Conservation (phyloP, 2,888 invertebrate species). For the Drosophila pseudotakahashii region DNA sequence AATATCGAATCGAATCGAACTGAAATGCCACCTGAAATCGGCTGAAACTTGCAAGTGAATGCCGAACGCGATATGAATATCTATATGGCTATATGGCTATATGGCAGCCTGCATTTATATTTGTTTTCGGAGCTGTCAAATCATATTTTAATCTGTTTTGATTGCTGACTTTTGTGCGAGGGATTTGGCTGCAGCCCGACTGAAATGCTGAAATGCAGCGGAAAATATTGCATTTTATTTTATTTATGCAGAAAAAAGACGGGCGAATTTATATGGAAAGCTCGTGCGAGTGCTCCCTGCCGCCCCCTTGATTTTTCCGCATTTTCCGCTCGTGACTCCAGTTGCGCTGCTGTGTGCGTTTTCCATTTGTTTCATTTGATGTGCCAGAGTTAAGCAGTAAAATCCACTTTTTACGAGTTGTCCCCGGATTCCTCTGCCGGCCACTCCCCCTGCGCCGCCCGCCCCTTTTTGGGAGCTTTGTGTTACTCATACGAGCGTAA, state of each 20-base stretch:
- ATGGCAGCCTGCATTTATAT: constrained; percentile 13
- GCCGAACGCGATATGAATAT: constrained; percentile 25
- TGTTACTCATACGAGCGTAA: constrained; percentile 53
- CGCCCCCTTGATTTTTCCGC: constrained; percentile 6
- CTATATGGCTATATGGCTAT: constrained; percentile 32
- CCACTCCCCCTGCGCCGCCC: constrained; percentile 3
- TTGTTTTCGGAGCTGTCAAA: constrained; percentile 78
- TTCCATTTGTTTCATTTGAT: constrained; percentile 72
- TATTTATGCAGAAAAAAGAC: constrained; percentile 73
- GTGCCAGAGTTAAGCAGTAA: constrained; percentile 73
- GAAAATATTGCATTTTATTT: constrained; percentile 77
- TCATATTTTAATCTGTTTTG: constrained; percentile 84
- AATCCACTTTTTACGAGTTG: constrained; percentile 76
- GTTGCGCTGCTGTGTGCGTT: constrained; percentile 33
- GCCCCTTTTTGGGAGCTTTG: constrained; percentile 28
- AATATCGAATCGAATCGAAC: constrained; percentile 41
- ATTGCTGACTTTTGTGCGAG: constrained; percentile 82
- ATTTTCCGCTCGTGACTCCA: constrained; percentile 24
- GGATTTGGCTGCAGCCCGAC: constrained; percentile 72
- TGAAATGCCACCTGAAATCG: constrained; percentile 67
- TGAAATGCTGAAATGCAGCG: constrained; percentile 43
- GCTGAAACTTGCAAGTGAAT: constrained; percentile 60
- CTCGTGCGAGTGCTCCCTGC: not conserved
- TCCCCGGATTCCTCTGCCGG: constrained; percentile 28
- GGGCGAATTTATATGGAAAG: constrained; percentile 30